phyloP scores from a whole-genome alignment of 2,888 invertebrate genomes.

The Eurois occulta region DNA sequence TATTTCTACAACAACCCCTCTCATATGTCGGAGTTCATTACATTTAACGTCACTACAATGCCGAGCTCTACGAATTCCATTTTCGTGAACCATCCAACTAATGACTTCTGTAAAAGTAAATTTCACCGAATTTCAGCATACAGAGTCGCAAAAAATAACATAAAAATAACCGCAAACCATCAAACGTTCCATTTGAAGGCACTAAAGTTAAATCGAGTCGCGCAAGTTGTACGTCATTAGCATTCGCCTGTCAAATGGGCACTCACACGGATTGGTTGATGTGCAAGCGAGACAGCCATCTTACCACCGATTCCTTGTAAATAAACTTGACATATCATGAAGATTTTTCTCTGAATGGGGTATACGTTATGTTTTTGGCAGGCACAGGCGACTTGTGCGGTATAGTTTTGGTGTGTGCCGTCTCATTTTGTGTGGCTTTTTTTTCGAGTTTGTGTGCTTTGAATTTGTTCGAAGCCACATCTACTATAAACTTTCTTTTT shows the following conservation, averaged over 20 bases:
- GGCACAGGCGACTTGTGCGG: constrained; percentile 20
- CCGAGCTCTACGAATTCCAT: constrained; percentile 39
- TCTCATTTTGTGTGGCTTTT: constrained; percentile 27
- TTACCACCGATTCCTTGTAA: constrained; percentile 65
- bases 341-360: constrained; percentile 52
- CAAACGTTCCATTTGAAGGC: constrained; percentile 57
- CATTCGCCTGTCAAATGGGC: constrained; percentile 85
- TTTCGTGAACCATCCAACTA: constrained; percentile 41
- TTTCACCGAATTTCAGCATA: constrained; percentile 37
- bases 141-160: constrained; percentile 52
- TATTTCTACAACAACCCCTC: neutral
- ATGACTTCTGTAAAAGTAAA: constrained; percentile 44
- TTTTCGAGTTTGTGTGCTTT: constrained; percentile 20
- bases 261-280: constrained; percentile 78
- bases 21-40: constrained; percentile 18
- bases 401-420: constrained; percentile 26
- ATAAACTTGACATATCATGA: constrained; percentile 73
- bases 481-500: neutral
- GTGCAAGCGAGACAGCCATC: constrained; percentile 67
- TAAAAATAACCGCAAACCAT: constrained; percentile 58
- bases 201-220: constrained; percentile 70
- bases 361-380: constrained; percentile 50
- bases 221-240: constrained; percentile 79
- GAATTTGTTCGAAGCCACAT: constrained; percentile 3
- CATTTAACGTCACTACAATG: constrained; percentile 31